These are phyloP conservation scores for Ophonus ardosiacus DNA, from an alignment of 2,888 invertebrate genomes.

Conservation along the genomic window DNA sequence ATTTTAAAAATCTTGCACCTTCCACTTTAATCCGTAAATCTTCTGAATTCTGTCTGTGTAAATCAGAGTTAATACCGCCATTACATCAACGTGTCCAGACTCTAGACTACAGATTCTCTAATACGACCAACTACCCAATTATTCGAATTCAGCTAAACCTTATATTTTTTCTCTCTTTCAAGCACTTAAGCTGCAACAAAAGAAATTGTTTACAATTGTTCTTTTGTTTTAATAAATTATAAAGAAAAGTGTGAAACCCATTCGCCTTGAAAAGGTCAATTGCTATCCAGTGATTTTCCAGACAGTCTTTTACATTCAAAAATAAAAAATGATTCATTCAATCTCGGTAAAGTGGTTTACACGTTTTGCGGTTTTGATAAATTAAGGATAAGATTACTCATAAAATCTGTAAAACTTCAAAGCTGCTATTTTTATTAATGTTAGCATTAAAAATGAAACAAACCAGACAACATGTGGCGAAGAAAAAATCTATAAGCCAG, in stretches of 20 bases:
- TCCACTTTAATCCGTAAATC: background rate
- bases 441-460: background rate
- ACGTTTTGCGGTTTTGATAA: slow-evolving; percentile 15
- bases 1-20: background rate
- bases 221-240: background rate
- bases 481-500: background rate
- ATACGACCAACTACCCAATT: background rate
- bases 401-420: slow-evolving; percentile 22
- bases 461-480: background rate
- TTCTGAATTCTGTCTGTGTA: background rate
- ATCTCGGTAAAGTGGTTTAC: background rate
- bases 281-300: background rate
- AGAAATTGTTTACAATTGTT: background rate
- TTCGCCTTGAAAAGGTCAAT: background rate
- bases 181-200: background rate
- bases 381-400: slow-evolving; percentile 7
- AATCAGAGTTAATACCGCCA: background rate
- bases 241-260: background rate
- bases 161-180: background rate
- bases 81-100: background rate
- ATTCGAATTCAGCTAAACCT: background rate
- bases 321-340: slow-evolving; percentile 14
- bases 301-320: background rate
- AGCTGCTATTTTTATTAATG: background rate
- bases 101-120: background rate